These are phyloP conservation scores for Hydroisotoma schaefferi DNA, from an alignment of 2,888 invertebrate genomes.

Conservation along the genomic window DNA sequence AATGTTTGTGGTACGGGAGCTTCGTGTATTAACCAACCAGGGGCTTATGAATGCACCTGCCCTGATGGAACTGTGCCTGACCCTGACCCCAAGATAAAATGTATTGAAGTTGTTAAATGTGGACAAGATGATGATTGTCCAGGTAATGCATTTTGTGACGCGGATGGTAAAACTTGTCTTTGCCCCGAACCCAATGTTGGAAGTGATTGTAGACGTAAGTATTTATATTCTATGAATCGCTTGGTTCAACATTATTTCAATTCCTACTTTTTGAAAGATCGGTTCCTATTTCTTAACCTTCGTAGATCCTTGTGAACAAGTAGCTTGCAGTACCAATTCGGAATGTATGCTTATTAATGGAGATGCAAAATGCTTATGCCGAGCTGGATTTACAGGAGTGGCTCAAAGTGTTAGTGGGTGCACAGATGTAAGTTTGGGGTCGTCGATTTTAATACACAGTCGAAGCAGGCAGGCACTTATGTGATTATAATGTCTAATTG, in stretches of 20 bases:
- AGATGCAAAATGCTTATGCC: conserved; percentile 78
- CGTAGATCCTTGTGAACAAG: conserved; percentile 82
- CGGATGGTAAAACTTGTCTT: conserved; percentile 66
- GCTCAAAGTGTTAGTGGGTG: conserved; percentile 66
- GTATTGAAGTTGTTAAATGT: conserved; percentile 78
- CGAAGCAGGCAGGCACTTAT: neutral
- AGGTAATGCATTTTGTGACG: conserved; percentile 81
- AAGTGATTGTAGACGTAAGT: conserved; percentile 84
- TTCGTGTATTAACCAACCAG: conserved; percentile 71
- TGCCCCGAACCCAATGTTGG: conserved; percentile 90
- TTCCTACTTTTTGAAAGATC: neutral
- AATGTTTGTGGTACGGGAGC: conserved; percentile 75
- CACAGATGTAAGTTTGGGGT: conserved; percentile 58
- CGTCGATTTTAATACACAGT: neutral
- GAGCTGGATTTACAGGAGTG: conserved; percentile 73
- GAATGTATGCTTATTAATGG: conserved; percentile 82
- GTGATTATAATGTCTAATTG: neutral
- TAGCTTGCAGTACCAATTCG: conserved; percentile 79
- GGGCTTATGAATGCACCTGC: conserved; percentile 72
- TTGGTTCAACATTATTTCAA: neutral
- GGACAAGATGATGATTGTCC: conserved; percentile 73
- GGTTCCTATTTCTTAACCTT: neutral
- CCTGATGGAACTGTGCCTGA: conserved; percentile 77
- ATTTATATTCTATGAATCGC: neutral
- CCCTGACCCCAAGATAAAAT: conserved; percentile 76